A percentile compares a stretch with the other conserved stretches of the same genome.
Evolutionary conservation across 2,797 vertebrate species (phyloP).

Genomic region (Alca torda): DNA sequence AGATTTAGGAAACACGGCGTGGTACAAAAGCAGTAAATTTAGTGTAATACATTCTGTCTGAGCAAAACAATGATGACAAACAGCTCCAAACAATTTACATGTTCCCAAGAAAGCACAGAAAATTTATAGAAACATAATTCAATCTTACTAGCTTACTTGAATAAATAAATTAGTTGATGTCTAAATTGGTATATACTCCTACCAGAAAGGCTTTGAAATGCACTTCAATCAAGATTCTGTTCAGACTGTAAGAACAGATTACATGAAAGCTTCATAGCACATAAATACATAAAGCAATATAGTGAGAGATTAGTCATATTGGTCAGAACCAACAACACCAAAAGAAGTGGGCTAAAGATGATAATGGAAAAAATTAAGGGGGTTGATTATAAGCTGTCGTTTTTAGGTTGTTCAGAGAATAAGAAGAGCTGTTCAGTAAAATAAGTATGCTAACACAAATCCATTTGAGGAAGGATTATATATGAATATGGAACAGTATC

Average conservation of each 20-base stretch:
- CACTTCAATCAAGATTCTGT: neutral
- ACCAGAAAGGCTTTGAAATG: neutral
- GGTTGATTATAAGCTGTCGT: neutral
- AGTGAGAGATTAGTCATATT: neutral
- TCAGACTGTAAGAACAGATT: neutral
- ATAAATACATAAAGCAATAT: neutral
- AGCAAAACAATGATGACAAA: constrained; percentile 25
- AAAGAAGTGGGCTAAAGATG: neutral
- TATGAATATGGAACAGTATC: neutral
- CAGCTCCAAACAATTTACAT: neutral
- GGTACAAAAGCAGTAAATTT: neutral
- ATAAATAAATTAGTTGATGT: constrained; percentile 26
- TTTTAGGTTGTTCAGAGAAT: neutral
- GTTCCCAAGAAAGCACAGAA: neutral
- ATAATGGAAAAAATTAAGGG: neutral
- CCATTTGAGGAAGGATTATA: neutral
- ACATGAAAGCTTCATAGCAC: neutral
- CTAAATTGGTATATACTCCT: neutral
- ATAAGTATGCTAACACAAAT: neutral
- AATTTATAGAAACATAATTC: constrained; percentile 21
- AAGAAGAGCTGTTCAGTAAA: neutral
- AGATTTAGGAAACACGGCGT: neutral
- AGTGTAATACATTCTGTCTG: neutral
- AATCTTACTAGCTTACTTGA: neutral
- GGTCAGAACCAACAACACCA: neutral